Evolutionary conservation across 2,888 invertebrate genomes (phyloP).

Genomic region (Drosophila lutescens): DNA sequence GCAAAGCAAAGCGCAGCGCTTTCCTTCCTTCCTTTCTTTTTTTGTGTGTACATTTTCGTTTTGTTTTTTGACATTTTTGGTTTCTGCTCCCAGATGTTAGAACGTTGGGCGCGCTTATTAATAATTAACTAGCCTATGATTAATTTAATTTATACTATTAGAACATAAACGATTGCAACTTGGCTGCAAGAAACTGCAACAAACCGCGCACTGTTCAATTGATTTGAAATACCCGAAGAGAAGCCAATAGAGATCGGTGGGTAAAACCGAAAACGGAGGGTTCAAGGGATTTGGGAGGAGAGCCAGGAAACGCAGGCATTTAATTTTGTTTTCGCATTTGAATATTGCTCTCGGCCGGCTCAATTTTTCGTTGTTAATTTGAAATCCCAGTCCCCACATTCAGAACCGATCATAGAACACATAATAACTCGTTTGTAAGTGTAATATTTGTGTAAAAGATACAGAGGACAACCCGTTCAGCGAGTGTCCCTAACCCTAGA

Average conservation of each 20-base stretch:
- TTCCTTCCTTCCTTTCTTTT: slow-evolving; percentile 43
- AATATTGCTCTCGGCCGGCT: slow-evolving; percentile 20
- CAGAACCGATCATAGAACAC: slow-evolving; percentile 15
- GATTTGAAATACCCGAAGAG: slow-evolving; percentile 25
- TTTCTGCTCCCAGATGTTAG: slow-evolving; percentile 45
- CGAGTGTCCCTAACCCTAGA: slow-evolving; percentile 73
- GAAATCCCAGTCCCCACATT: slow-evolving; percentile 19
- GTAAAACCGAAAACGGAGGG: background rate
- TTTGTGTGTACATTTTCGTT: slow-evolving; percentile 69
- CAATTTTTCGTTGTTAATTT: slow-evolving; percentile 18
- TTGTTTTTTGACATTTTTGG: slow-evolving; percentile 48
- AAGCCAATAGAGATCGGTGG: slow-evolving; percentile 11
- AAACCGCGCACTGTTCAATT: slow-evolving; percentile 41
- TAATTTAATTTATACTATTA: slow-evolving; percentile 73
- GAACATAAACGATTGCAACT: slow-evolving; percentile 56
- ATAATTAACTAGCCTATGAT: slow-evolving; percentile 54
- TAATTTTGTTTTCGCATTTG: slow-evolving; percentile 39
- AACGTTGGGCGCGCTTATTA: slow-evolving; percentile 53
- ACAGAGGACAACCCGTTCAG: slow-evolving; percentile 39
- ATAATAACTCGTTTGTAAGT: slow-evolving; percentile 39
- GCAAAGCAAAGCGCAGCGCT: slow-evolving; percentile 61
- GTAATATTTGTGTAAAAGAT: slow-evolving; percentile 50
- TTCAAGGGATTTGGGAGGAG: slow-evolving; percentile 3
- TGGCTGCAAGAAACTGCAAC: slow-evolving; percentile 55
- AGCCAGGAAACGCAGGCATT: slow-evolving; percentile 35